These are phyloP conservation scores for Piaya cayana DNA, from an alignment of 2,113 vertebrate genomes.

Conservation along the genomic window DNA sequence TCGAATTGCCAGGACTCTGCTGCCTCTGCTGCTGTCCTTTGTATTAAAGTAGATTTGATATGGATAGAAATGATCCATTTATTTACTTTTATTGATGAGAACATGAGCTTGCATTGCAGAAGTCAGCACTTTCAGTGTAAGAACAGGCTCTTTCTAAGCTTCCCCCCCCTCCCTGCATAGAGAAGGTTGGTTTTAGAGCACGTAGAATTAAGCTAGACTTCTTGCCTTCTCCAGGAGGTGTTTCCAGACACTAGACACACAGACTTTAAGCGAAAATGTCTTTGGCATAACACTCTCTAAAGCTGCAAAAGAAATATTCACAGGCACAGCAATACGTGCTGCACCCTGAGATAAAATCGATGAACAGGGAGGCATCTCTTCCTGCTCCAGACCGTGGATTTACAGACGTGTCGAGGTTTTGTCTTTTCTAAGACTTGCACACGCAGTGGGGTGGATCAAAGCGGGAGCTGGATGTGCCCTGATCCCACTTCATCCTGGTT, in stretches of 20 bases:
- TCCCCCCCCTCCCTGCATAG: neutral
- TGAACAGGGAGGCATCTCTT: neutral
- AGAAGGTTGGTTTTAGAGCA: neutral
- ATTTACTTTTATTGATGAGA: conserved; percentile 19
- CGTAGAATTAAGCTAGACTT: neutral
- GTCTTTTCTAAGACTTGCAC: neutral
- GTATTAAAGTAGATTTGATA: neutral
- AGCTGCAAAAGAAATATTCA: neutral
- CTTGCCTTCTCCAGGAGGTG: neutral
- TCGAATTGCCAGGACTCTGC: neutral
- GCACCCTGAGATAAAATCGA: neutral
- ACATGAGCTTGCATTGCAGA: neutral
- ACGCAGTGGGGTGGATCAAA: accelerated
- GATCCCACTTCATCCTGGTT: neutral
- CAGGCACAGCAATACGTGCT: neutral
- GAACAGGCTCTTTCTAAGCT: neutral
- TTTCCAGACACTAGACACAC: neutral
- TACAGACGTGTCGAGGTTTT: neutral
- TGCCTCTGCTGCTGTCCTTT: neutral
- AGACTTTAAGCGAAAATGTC: neutral
- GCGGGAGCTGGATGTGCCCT: neutral
- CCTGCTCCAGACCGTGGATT: accelerated
- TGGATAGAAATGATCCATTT: conserved; percentile 11
- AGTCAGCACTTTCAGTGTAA: neutral
- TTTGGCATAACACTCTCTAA: neutral